phyloP scores from a whole-genome alignment of 1,140 invertebrate genomes.

The Calephelis virginiensis region DNA sequence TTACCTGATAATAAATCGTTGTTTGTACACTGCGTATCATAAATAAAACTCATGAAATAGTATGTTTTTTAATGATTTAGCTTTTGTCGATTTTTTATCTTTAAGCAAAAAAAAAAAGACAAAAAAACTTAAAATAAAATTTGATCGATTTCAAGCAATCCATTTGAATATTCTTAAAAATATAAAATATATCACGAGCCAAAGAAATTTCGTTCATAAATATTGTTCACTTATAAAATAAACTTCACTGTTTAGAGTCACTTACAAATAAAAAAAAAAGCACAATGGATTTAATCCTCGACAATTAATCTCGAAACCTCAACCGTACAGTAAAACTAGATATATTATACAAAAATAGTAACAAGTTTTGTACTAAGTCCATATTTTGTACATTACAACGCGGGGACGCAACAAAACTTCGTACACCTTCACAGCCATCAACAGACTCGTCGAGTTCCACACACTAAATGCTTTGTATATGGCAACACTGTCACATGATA shows the following conservation, averaged over 20 bases:
- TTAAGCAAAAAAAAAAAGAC: background rate
- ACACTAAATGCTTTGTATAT: conserved; percentile 43
- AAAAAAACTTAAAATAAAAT: background rate
- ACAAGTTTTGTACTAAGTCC: conserved; percentile 75
- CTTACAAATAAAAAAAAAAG: conserved; percentile 25
- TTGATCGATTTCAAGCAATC: too few relatives aligned
- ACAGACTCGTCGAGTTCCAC: conserved; percentile 34
- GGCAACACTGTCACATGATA: conserved; percentile 11
- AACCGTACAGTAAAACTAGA: conserved; percentile 60
- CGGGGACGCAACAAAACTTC: conserved; percentile 47
- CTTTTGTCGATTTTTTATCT: too few relatives aligned
- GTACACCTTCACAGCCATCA: conserved; percentile 49
- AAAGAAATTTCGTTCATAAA: conserved; percentile 4
- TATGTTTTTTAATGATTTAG: too few relatives aligned
- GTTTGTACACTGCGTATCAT: too few relatives aligned
- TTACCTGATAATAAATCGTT: background rate
- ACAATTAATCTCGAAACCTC: conserved; percentile 49
- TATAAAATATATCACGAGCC: background rate
- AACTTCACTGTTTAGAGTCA: conserved; percentile 8
- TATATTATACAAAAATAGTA: conserved; percentile 77
- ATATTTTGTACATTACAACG: conserved; percentile 67
- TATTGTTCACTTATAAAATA: conserved; percentile 2
- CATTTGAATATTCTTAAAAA: too few relatives aligned
- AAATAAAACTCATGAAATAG: too few relatives aligned
- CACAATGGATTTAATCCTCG: conserved; percentile 35